These are phyloP conservation scores for Lycia hirtaria DNA, from an alignment of 2,888 invertebrate species.

Conservation along the genomic window DNA sequence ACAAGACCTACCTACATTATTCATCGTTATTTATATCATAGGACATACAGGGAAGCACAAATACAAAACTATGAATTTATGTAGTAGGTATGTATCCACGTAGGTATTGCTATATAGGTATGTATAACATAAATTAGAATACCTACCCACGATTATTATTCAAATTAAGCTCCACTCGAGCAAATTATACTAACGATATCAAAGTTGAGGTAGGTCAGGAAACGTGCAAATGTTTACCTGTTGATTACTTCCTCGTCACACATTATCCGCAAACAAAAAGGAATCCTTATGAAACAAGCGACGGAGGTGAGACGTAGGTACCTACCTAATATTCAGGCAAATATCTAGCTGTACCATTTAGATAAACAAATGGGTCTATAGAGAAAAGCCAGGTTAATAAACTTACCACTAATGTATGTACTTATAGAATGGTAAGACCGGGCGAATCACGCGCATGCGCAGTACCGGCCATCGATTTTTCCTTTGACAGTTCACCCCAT, in stretches of 20 bases:
- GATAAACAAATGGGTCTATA: conserved; percentile 26
- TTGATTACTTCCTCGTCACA: conserved; percentile 20
- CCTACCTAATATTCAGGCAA: background rate
- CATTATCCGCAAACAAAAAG: background rate
- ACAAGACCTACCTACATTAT: no score
- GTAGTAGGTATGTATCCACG: background rate
- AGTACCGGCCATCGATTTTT: conserved; percentile 78
- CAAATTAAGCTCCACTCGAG: conserved; percentile 1
- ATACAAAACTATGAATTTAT: no score
- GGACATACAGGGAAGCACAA: no score
- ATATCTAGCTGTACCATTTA: conserved; percentile 13
- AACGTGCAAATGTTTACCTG: conserved; percentile 24
- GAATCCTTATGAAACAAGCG: conserved; percentile 7
- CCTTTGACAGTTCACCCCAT: conserved; percentile 81
- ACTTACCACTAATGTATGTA: conserved; percentile 4
- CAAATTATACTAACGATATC: conserved; percentile 21
- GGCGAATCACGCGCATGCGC: conserved; percentile 73
- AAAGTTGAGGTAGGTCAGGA: conserved; percentile 41
- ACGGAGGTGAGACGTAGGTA: no score
- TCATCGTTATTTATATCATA: no score
- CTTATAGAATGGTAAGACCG: conserved; percentile 42
- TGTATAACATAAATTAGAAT: background rate
- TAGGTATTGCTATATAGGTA: background rate
- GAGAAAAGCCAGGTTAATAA: conserved; percentile 37
- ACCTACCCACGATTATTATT: background rate